Evolutionary conservation across 2,797 vertebrate genomes (phyloP).

Genomic region (Rhinatrema bivittatum): DNA sequence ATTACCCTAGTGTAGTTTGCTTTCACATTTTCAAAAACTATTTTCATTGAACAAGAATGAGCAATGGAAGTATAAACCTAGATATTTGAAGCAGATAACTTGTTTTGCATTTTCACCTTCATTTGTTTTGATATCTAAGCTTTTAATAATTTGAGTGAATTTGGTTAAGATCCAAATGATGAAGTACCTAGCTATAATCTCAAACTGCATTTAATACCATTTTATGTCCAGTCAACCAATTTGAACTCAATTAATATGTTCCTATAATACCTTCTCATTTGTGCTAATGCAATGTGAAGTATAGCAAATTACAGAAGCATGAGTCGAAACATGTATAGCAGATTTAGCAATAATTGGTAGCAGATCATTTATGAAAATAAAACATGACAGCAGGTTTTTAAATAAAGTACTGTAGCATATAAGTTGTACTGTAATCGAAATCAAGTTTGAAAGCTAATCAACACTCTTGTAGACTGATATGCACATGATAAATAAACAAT

Average conservation of each 20-base stretch:
- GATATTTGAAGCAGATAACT: neutral
- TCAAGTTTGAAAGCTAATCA: too few relatives aligned
- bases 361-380: conserved; percentile 2
- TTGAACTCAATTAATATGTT: conserved; percentile 19
- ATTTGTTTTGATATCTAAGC: conserved; percentile 13
- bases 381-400: neutral
- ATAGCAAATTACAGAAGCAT: conserved; percentile 13
- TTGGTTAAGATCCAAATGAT: conserved; percentile 26
- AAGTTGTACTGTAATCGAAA: too few relatives aligned
- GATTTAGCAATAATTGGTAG: conserved; percentile 1
- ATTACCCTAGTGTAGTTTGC: too few relatives aligned
- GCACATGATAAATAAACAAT: too few relatives aligned
- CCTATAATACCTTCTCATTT: conserved; percentile 7
- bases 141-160: conserved; percentile 12
- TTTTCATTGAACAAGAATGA: neutral
- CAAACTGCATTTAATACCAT: conserved; percentile 9
- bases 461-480: too few relatives aligned
- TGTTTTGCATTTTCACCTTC: conserved; percentile 15
- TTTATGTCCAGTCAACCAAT: conserved; percentile 14
- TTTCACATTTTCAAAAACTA: too few relatives aligned
- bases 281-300: conserved; percentile 3
- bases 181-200: conserved; percentile 13
- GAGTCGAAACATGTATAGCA: conserved; percentile 1
- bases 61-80: conserved; percentile 3
- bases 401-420: too few relatives aligned